phyloP scores from a whole-genome alignment of 2,797 vertebrate genomes.

The Sandelia bainsii region DNA sequence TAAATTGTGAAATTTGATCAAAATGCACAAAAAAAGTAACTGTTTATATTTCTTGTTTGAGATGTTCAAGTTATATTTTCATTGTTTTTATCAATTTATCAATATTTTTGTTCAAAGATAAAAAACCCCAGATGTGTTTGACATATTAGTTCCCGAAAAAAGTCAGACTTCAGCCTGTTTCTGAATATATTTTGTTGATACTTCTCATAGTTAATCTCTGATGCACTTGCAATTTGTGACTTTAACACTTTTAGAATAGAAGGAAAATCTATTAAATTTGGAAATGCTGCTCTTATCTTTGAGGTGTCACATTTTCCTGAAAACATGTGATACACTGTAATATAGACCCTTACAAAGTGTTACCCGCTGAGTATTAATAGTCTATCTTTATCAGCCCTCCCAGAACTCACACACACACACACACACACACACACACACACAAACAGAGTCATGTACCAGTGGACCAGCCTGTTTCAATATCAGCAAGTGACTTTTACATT shows the following conservation, averaged over 20 bases:
- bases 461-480: conserved; percentile 19
- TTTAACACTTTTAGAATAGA: neutral
- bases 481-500: conserved; percentile 20
- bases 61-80: neutral
- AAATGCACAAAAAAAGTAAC: neutral
- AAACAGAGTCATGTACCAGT: neutral
- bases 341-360: neutral
- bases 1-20: conserved; percentile 19
- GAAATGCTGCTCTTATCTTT: conserved; percentile 26
- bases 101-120: conserved; percentile 12
- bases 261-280: neutral
- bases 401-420: neutral
- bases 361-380: conserved; percentile 8
- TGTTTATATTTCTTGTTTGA: neutral
- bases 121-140: conserved; percentile 12
- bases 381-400: conserved; percentile 3
- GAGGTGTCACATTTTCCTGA: conserved; percentile 17
- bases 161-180: conserved; percentile 1
- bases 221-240: conserved; percentile 2
- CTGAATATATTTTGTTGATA: conserved; percentile 3
- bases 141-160: neutral
- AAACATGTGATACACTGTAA: neutral
- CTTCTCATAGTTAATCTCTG: conserved; percentile 13
- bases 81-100: neutral
- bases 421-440: conserved; percentile 3